Evolutionary conservation across 2,888 invertebrate genomes (phyloP), one percentile per base, ranked within the genome.

Genomic region (Xestia sexstrigata): DNA sequence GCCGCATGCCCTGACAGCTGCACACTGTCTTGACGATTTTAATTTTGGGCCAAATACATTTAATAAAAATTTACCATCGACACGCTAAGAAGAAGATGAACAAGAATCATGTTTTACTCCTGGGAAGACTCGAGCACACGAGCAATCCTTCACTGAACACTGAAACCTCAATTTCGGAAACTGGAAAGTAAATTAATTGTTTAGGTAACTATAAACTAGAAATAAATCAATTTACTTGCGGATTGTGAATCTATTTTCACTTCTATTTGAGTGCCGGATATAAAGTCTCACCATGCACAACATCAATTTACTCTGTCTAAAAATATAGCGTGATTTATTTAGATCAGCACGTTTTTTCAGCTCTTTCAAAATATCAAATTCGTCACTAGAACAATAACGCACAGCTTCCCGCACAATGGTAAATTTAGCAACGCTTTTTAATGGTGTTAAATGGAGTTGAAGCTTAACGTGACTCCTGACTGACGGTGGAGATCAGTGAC

Each of bases 391-490:
- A 66, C 63, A 70, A 82, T 39, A 73, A 73, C 49, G n/a, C 63
- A 69, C 47, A 26, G 30, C 39, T 63, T 78, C 67, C 47, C 47
- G 67, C 20, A 20, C 52, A 49, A 23, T n/a, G 23, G 45, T 26
- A 26, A 52, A 35, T 67, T 74, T 60, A 73, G 39, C 45, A 39
- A 66, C 55, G 58, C 0, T 65, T 78, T 80, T 72, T 82, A 77
- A 82, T 81, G n/a, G 60, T 78, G 60, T 66, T 81, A 60, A 79
- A 82, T 74, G 45, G 67, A 68, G 52, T 68, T 15, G 42, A 47
- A 52, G 83, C 70, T 82, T 74, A 79, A 71, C 74, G 83, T 82
- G 82, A 58, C 74, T 79, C 26, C 35, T 52, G 60, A 79, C 39
- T 74, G 60, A 65, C 70, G 49, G 52, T 58, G 15, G 70, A 82